These are phyloP conservation scores for Dipodomys spectabilis DNA, from an alignment of 2,113 vertebrate species.

Conservation along the genomic window DNA sequence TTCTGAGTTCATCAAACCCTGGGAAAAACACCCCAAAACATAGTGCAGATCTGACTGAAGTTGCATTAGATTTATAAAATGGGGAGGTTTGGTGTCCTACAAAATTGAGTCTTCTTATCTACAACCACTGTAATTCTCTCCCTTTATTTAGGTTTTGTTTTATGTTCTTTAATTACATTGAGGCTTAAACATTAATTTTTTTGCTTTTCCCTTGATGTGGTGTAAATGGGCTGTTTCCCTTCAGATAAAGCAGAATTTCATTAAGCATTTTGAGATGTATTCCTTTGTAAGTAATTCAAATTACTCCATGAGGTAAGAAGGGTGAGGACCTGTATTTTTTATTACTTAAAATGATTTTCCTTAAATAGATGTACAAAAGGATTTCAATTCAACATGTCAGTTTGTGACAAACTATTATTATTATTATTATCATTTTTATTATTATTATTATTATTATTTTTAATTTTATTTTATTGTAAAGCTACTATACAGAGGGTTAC, in stretches of 20 bases:
- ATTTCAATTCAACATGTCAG: too few species aligned
- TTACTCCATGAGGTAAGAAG: background rate
- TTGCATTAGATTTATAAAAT: background rate
- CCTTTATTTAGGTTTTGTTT: constrained; percentile 18
- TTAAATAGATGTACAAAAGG: too few species aligned
- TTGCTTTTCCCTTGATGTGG: background rate
- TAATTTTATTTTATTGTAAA: too few species aligned
- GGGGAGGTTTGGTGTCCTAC: background rate
- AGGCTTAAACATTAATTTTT: constrained; percentile 16
- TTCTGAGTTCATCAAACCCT: background rate
- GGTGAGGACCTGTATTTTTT: too few species aligned
- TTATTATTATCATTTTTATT: too few species aligned
- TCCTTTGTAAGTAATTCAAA: constrained; percentile 11
- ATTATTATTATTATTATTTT: too few species aligned
- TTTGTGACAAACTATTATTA: too few species aligned
- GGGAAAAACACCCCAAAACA: background rate
- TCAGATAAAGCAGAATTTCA: constrained; percentile 1
- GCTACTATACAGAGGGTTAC: too few species aligned
- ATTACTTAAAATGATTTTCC: too few species aligned
- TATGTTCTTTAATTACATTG: background rate
- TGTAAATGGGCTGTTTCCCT: background rate
- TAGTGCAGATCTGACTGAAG: background rate
- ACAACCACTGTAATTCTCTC: background rate
- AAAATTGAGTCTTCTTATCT: constrained; percentile 6
- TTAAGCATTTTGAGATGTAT: background rate